phyloP scores from a whole-genome alignment of 2,113 vertebrate genomes.

The Paradisaea rubra region DNA sequence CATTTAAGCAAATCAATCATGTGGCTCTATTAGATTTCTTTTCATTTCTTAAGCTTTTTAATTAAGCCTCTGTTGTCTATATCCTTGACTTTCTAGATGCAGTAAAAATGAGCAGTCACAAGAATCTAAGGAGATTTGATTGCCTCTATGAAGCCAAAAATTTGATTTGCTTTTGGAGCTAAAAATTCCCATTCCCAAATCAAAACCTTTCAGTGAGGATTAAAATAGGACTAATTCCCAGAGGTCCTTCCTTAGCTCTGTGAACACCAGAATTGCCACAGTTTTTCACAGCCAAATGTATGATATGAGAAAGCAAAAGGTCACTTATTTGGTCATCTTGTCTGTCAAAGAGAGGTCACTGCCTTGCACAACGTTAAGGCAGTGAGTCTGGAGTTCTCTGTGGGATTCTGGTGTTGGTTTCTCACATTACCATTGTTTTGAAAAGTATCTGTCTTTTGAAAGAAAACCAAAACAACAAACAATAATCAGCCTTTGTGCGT shows the following conservation, averaged over 20 bases:
- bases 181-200: background rate
- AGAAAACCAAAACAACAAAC: background rate
- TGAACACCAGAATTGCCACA: background rate
- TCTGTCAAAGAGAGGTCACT: background rate
- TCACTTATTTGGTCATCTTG: background rate
- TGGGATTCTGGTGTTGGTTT: background rate
- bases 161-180: background rate
- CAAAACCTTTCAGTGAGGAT: background rate
- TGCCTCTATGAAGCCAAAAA: background rate
- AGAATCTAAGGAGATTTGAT: background rate
- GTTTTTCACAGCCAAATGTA: background rate
- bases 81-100: background rate
- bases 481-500: background rate
- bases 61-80: background rate
- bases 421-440: background rate
- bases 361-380: background rate
- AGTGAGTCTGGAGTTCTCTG: background rate
- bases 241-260: background rate
- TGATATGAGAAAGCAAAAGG: background rate
- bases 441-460: background rate
- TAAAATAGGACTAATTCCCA: background rate
- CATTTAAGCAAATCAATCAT: background rate
- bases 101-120: background rate
- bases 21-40: background rate
- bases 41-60: background rate